These are phyloP conservation scores for Sebastes glaucus DNA, from an alignment of 2,797 vertebrate genomes.

Conservation along the genomic window DNA sequence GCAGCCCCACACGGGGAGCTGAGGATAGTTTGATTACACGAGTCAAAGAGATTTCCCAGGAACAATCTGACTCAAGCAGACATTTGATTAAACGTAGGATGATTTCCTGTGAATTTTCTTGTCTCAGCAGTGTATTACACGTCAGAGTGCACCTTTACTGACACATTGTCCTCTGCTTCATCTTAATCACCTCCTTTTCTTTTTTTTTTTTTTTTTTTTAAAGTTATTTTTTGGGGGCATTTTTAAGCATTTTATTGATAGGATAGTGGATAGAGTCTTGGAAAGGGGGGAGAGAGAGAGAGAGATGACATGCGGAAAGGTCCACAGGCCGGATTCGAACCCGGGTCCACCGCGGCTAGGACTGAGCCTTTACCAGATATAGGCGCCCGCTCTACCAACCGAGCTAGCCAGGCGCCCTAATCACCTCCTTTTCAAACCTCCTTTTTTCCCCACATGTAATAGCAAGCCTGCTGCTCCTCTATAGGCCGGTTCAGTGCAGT, in stretches of 20 bases:
- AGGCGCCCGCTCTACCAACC: rapidly evolving
- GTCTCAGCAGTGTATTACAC: not conserved
- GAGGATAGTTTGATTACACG: constrained; percentile 20
- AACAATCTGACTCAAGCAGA: constrained; percentile 28
- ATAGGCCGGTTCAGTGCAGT: not conserved
- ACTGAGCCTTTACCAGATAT: too few relatives aligned
- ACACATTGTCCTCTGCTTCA: not conserved
- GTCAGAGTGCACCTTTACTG: not conserved
- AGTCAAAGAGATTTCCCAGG: constrained; percentile 38
- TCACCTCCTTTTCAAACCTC: not conserved
- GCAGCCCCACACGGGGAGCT: constrained; percentile 24
- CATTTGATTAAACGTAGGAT: not conserved
- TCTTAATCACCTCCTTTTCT: too few relatives aligned
- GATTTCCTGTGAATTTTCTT: not conserved
- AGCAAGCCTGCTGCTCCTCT: not conserved
- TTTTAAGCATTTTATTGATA: too few relatives aligned
- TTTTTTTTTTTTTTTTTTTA: too few relatives aligned
- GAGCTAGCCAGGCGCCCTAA: too few relatives aligned
- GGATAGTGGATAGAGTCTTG: too few relatives aligned
- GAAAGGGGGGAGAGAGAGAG: too few relatives aligned
- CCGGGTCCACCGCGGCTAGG: too few relatives aligned
- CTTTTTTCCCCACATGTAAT: too few relatives aligned
- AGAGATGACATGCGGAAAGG: too few relatives aligned
- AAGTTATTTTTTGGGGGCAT: too few relatives aligned
- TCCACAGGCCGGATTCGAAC: too few relatives aligned